These are phyloP conservation scores for Listronotus oregonensis DNA, from an alignment of 1,140 invertebrate genomes.

Conservation along the genomic window DNA sequence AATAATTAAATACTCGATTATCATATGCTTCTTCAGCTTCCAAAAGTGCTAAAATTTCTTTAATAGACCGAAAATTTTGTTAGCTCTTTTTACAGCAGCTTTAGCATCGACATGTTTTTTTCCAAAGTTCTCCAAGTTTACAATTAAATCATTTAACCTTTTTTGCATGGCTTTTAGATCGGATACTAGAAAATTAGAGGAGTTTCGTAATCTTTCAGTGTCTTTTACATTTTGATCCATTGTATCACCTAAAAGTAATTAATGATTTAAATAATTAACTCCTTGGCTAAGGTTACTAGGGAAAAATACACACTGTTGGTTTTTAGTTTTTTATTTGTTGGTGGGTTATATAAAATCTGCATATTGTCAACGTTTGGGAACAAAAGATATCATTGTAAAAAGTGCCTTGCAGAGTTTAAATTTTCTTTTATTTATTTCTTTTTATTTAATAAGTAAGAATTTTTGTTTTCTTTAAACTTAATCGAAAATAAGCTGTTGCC, in stretches of 20 bases:
- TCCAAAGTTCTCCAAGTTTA: constrained; percentile 41
- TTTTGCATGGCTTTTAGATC: constrained; percentile 5
- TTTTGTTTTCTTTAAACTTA: too few species aligned
- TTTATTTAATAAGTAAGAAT: too few species aligned
- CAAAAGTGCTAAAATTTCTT: constrained; percentile 33
- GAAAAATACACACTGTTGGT: background rate
- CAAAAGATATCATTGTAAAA: too few species aligned
- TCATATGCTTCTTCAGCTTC: constrained; percentile 22
- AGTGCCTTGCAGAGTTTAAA: too few species aligned
- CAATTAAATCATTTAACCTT: constrained; percentile 6
- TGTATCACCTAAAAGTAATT: background rate
- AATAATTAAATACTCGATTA: constrained; percentile 33
- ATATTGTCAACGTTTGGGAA: too few species aligned
- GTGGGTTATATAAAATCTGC: too few species aligned
- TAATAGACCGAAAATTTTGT: constrained; percentile 42
- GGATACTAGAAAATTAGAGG: background rate
- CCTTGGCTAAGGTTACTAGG: too few species aligned
- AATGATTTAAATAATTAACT: too few species aligned
- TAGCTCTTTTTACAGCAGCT: constrained; percentile 44
- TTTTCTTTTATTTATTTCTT: too few species aligned
- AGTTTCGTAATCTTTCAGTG: constrained; percentile 10
- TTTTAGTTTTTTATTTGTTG: too few species aligned
- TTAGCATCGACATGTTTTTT: constrained; percentile 43
- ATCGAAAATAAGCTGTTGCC: too few species aligned
- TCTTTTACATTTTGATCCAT: constrained; percentile 9